phyloP scores from a whole-genome alignment of 2,113 vertebrate species.

The Macrotus californicus region DNA sequence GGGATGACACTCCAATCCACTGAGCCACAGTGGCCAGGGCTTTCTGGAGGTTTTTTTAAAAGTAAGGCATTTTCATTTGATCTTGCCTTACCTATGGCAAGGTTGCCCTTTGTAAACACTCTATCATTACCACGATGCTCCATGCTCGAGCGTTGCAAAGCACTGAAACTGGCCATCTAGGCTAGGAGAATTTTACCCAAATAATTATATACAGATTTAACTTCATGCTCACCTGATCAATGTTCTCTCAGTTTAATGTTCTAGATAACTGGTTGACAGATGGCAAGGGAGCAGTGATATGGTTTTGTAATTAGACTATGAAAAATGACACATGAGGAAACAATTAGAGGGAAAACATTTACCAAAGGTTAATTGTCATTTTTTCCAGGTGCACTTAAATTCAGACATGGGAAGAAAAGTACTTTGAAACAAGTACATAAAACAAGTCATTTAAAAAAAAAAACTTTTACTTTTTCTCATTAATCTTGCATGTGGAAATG shows the following conservation, averaged over 20 bases:
- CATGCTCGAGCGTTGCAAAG: slow-evolving; percentile 24
- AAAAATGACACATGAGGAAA: slow-evolving; percentile 37
- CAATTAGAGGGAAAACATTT: slow-evolving; percentile 59
- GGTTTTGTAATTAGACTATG: slow-evolving; percentile 45
- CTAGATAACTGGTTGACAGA: slow-evolving; percentile 51
- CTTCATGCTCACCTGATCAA: slow-evolving; percentile 35
- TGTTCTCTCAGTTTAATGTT: slow-evolving; percentile 57
- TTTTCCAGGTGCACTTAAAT: slow-evolving; percentile 50
- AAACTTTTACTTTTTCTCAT: slow-evolving; percentile 10
- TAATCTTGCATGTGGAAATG: slow-evolving; percentile 21
- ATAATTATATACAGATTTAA: slow-evolving; percentile 56
- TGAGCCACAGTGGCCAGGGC: no score
- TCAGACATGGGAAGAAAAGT: not conserved
- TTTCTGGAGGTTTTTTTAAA: slow-evolving; percentile 1
- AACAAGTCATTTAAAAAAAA: not conserved
- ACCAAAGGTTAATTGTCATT: slow-evolving; percentile 57
- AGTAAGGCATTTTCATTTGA: not conserved
- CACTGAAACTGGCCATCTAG: slow-evolving; percentile 12
- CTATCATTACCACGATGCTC: not conserved
- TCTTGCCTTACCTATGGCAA: not conserved
- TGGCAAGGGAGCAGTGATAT: slow-evolving; percentile 35
- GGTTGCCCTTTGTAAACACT: not conserved
- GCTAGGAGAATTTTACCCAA: slow-evolving; percentile 36
- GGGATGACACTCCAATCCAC: no score
- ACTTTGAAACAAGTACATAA: slow-evolving; percentile 16